Base-by-base conservation (phyloP, 2,113 vertebrate species). In the Ginglymostoma cirratum region DNA sequence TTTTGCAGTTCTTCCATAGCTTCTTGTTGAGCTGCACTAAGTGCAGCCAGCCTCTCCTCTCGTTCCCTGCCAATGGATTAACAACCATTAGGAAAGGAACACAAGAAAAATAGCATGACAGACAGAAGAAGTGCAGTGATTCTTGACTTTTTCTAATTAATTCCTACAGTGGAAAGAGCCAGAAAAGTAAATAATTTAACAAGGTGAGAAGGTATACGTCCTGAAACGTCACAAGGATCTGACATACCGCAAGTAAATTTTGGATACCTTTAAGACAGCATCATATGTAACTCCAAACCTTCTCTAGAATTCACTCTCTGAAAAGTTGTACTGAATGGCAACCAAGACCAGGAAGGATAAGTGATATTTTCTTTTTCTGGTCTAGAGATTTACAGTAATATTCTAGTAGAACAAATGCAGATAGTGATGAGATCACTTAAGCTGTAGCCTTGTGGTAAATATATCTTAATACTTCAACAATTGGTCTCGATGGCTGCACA, bases 1-100 rank as follows among this genome's bases (percentile, higher is more conserved):
- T 99, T 99, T 97, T 99, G 99, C 10, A 99, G 97, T 96, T 99
- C 99, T 96, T 99, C 99, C 99, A 99, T 98, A 90, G 99, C 99
- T 96, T 99, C 99, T 96, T 99, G 99, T 48, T 99, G 99, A 96
- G 99, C 99, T 95, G 99, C 99, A 4, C 99, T 99, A 65, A 99
- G 98, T 34, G 99, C 99, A 87, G 99, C 99, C 96, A 99, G 96
- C 3, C 99, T 98, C 96, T 99, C 99, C 94, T 99, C 99, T 96
- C 99, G 98, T 96, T 99, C 99, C 97, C 99, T 99, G 96, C 0
- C 96, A 96, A 70, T 19, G 6, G 94, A 94, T 23, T 12, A 96
- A 96, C 67, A 96, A 15, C 34, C 10, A 78, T 45, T 42, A 96
- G 55, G 67, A 92, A 66, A 93, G n/a, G 34, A 42, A 23, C n/a